Evolutionary conservation across 1,140 invertebrate genomes (phyloP), one percentile per base, ranked within the genome.

Genomic region (Diplogasteroides magnus): DNA sequence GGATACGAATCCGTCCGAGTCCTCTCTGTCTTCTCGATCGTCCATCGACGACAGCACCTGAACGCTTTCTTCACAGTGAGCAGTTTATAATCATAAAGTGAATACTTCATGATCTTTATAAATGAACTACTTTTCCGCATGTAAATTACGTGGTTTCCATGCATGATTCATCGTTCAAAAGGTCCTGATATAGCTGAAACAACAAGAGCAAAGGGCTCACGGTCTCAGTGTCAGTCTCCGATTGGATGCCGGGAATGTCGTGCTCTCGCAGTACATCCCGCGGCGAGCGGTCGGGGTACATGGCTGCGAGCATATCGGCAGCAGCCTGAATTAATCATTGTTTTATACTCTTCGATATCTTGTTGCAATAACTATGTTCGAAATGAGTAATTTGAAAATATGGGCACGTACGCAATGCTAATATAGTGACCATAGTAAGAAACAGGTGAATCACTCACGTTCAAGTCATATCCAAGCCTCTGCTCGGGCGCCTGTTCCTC

Each of bases 271-370:
- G 68, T 23, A 79, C 78, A 63, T 79, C 69, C 28, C 68, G 66
- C 14, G 78, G 78, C 56, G 76, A 57, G 71, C 72, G 59, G 61
- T 77, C 70, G 11, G 78, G 71, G 56, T 78, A 79, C 27, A 78
- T 58, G 25, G 76, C 77, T 23, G 78, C 76, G 26, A 79, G 69
- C 15, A 79, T 61, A 64, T 80, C 72, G 3, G 78, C 78, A n/a
- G 78, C 74, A 26, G 76, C 75, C 31, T 78, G 73, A 29, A 80
- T 57, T 59, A 80, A 19, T 6, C 6, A 69, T 48, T 11, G 37
- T 6, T 31, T 77, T 48, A 27, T 76, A 23, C 6, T 55, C 31
- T n/a, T n/a, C n/a, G n/a, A n/a, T n/a, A n/a, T n/a, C n/a, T n/a
- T n/a, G n/a, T n/a, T n/a, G n/a, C n/a, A n/a, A n/a, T n/a, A n/a